These are phyloP conservation scores for Sycophila texana DNA, from an alignment of 2,888 invertebrate genomes.

Conservation along the genomic window DNA sequence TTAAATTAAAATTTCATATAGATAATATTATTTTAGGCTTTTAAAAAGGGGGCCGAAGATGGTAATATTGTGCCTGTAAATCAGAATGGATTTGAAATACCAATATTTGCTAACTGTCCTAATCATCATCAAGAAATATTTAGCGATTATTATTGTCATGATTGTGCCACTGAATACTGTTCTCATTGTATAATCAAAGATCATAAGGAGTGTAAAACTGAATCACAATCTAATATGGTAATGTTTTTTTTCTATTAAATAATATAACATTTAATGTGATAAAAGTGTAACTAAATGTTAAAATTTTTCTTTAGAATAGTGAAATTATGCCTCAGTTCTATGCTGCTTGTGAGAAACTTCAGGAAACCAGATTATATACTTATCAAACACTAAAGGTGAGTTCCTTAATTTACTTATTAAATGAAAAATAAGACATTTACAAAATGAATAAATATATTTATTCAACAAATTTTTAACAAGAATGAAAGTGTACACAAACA, in stretches of 20 bases:
- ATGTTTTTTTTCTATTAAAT: slow-evolving; percentile 54
- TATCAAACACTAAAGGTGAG: slow-evolving; percentile 71
- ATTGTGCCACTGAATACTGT: slow-evolving; percentile 73
- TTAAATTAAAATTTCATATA: background rate
- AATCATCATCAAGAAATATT: slow-evolving; percentile 66
- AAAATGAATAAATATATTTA: slow-evolving; percentile 67
- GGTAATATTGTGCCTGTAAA: slow-evolving; percentile 64
- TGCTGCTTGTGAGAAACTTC: slow-evolving; percentile 60
- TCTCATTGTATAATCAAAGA: slow-evolving; percentile 73
- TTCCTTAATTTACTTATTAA: slow-evolving; percentile 29
- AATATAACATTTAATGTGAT: slow-evolving; percentile 12
- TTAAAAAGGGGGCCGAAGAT: slow-evolving; percentile 68
- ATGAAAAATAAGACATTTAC: slow-evolving; percentile 30
- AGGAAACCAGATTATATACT: slow-evolving; percentile 66
- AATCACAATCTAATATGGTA: slow-evolving; percentile 70
- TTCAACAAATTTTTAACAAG: slow-evolving; percentile 61
- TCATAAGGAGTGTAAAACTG: slow-evolving; percentile 72
- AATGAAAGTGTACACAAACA: slow-evolving; percentile 32
- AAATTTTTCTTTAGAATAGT: slow-evolving; percentile 66
- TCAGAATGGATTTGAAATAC: background rate
- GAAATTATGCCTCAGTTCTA: slow-evolving; percentile 63
- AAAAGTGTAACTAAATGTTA: slow-evolving; percentile 35
- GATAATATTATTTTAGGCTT: slow-evolving; percentile 67
- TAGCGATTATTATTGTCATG: slow-evolving; percentile 73
- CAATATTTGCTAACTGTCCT: slow-evolving; percentile 63